These are phyloP conservation scores for Muscidifurax raptorellus DNA, from an alignment of 1,140 invertebrate genomes.

Conservation along the genomic window DNA sequence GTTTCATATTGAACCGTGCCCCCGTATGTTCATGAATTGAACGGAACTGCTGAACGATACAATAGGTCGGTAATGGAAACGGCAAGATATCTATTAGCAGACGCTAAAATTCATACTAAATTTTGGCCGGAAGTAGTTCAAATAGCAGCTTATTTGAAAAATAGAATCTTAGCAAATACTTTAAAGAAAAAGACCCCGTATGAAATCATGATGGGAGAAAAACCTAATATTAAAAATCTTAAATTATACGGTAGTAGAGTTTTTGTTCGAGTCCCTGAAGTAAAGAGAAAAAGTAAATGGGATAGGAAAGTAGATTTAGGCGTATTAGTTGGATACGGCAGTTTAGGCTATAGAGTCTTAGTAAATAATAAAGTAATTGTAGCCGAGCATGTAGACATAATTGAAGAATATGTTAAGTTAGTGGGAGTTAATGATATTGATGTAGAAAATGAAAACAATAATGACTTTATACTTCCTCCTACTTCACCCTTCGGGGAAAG, in stretches of 20 bases:
- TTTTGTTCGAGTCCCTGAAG: conserved; percentile 55
- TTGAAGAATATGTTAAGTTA: conserved; percentile 54
- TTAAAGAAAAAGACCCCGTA: conserved; percentile 66
- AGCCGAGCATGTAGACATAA: conserved; percentile 56
- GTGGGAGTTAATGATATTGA: conserved; percentile 50
- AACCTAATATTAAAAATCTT: conserved; percentile 63
- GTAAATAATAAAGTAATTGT: too few relatives aligned
- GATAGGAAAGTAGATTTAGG: conserved; percentile 55
- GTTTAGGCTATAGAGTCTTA: conserved; percentile 51
- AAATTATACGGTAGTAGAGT: conserved; percentile 55
- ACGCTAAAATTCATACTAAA: conserved; percentile 59
- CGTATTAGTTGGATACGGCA: conserved; percentile 54
- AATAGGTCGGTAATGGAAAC: conserved; percentile 54
- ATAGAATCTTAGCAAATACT: conserved; percentile 64
- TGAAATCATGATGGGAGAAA: conserved; percentile 66
- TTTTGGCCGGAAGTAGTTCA: conserved; percentile 65
- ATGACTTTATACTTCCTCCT: too few relatives aligned
- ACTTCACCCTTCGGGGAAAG: too few relatives aligned
- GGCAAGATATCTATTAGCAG: conserved; percentile 55
- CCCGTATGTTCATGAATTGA: too few relatives aligned
- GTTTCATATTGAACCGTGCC: conserved; percentile 48
- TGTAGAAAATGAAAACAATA: too few relatives aligned
- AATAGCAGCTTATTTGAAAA: conserved; percentile 62
- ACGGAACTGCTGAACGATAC: conserved; percentile 52
- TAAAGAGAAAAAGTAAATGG: conserved; percentile 55